phyloP scores from a whole-genome alignment of 2,888 invertebrate species.

The Eupeodes luniger region DNA sequence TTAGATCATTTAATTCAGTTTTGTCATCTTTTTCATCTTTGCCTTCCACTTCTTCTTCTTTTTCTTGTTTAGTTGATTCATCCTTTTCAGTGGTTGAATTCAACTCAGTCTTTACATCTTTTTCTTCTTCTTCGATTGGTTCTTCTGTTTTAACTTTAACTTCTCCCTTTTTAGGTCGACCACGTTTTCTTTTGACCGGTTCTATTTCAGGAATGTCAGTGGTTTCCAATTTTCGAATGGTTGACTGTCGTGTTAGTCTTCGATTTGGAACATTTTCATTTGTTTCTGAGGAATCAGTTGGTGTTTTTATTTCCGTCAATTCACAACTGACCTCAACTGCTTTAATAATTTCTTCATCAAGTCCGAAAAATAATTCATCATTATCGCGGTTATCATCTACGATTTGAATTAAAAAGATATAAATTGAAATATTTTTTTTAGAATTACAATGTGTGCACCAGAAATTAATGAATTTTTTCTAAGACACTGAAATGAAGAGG shows the following conservation, averaged over 20 bases:
- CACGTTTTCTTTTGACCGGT: not conserved
- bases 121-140: not conserved
- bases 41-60: not conserved
- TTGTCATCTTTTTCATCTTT: not conserved
- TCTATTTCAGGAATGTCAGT: not conserved
- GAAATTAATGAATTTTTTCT: too few species aligned
- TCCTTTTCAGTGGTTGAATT: not conserved
- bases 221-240: not conserved
- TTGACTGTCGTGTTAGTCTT: conserved; percentile 42
- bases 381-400: conserved; percentile 25
- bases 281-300: not conserved
- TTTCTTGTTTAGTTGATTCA: not conserved
- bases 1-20: not conserved
- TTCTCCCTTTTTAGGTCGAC: conserved; percentile 7
- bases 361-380: not conserved
- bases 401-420: not conserved
- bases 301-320: not conserved
- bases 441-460: too few species aligned
- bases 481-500: too few species aligned
- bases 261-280: not conserved
- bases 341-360: conserved; percentile 1
- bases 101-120: not conserved
- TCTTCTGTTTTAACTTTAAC: not conserved
- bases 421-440: too few species aligned
- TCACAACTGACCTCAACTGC: not conserved